A percentile compares a stretch with the other conserved stretches of the same genome.
Evolutionary conservation across 2,113 vertebrate genomes (phyloP).

Genomic region (Gavia stellata): DNA sequence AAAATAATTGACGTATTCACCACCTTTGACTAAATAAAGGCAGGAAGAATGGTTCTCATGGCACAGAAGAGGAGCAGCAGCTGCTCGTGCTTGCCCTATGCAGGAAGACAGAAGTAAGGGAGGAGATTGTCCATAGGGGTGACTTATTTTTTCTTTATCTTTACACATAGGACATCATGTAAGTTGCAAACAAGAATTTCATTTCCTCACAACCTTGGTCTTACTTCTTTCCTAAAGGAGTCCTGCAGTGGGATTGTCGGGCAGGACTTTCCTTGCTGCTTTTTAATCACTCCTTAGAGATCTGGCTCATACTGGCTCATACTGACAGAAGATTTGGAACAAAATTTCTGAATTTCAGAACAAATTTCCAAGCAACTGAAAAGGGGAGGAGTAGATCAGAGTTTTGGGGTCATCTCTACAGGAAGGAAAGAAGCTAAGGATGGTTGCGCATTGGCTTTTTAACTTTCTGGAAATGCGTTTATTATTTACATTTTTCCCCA

Average conservation of each 20-base stretch:
- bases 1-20: neutral
- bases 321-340: neutral
- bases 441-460: neutral
- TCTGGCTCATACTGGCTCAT: neutral
- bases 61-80: neutral
- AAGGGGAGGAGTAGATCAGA: neutral
- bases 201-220: neutral
- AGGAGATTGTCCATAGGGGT: neutral
- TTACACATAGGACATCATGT: neutral
- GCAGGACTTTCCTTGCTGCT: neutral
- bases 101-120: neutral
- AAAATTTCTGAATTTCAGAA: neutral
- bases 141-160: neutral
- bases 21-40: neutral
- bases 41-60: neutral
- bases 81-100: neutral
- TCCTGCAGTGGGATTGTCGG: neutral
- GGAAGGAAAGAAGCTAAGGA: neutral
- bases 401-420: neutral
- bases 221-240: neutral
- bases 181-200: neutral
- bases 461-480: neutral
- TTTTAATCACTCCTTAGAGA: neutral
- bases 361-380: neutral
- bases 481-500: neutral